Base-by-base conservation (phyloP, 2,113 vertebrate genomes). In the Collichthys lucidus region DNA sequence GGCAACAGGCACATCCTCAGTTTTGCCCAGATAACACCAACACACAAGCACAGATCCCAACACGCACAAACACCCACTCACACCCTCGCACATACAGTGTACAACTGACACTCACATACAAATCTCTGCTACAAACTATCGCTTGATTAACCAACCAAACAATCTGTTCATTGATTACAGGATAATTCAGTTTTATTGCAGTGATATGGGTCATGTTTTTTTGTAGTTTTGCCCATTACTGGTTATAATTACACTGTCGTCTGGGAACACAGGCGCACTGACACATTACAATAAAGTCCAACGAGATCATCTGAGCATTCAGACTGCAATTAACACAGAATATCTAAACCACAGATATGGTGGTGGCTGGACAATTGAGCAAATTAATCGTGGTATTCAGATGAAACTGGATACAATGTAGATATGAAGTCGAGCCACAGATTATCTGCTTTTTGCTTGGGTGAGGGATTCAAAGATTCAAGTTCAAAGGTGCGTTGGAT, bases 21-120 rank as follows among this genome's bases (percentile, higher is more conserved):
- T 64, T 86, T 66, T 78, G 59, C 52, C 74, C 64, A 74, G 83
- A 86, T 83, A 89, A 79, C 82, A 73, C 44, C 15, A 52, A 77
- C 80, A 86, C 76, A 65, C 65, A 72, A 20, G 20, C 53, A 22
- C 59, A 61, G 24, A 31, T 56, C 42, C 74, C 56, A 31, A 83
- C 71, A 59, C 40, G 50, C 71, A 47, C 57, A 42, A 68, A 81
- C 78, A 70, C 64, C 64, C 53, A 77, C 67, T 35, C 31, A 49
- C 76, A 22, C 64, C 24, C 55, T 56, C 79, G 12, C 72, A 75
- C 59, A 16, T 26, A 46, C 65, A 72, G 65, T 7, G 53, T 42
- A 72, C 72, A 74, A 64, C 50, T 17, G 19, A 46, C 20, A 42
- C 35, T 7, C 53, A 53, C 44, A 60, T 5, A 67, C 44, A 66